These are phyloP conservation scores for Drosophila percnosoma DNA, from an alignment of 2,888 invertebrate species.

Conservation along the genomic window DNA sequence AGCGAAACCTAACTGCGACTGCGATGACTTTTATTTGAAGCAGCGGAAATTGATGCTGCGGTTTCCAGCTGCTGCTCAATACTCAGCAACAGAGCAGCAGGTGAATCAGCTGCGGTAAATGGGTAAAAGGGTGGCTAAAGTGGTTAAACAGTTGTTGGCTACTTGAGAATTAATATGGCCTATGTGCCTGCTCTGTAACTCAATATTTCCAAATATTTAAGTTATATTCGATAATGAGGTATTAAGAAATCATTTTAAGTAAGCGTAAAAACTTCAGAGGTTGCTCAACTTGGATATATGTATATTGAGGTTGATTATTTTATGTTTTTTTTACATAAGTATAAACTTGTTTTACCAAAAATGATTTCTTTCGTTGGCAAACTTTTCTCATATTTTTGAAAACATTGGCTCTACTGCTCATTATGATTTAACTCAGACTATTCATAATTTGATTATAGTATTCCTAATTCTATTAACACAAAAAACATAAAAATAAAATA, in stretches of 20 bases:
- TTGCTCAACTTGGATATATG: neutral
- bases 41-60: conserved; percentile 50
- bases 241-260: neutral
- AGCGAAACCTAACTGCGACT: conserved; percentile 31
- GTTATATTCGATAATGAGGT: neutral
- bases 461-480: neutral
- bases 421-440: neutral
- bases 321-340: neutral
- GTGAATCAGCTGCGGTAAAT: conserved; percentile 15
- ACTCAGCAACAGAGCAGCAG: neutral
- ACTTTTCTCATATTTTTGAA: neutral
- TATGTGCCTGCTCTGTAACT: neutral
- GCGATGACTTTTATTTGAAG: conserved; percentile 32
- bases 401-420: neutral
- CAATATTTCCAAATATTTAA: neutral
- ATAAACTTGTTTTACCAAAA: neutral
- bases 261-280: neutral
- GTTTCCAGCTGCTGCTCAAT: conserved; percentile 30
- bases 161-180: neutral
- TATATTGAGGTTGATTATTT: neutral
- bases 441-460: too few relatives aligned
- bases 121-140: neutral
- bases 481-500: neutral
- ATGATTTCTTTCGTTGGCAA: neutral
- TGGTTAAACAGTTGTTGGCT: neutral